Evolutionary conservation across 2,888 invertebrate species (phyloP), one percentile per base, ranked within the genome.

Genomic region (Ypsolopha scabrella): DNA sequence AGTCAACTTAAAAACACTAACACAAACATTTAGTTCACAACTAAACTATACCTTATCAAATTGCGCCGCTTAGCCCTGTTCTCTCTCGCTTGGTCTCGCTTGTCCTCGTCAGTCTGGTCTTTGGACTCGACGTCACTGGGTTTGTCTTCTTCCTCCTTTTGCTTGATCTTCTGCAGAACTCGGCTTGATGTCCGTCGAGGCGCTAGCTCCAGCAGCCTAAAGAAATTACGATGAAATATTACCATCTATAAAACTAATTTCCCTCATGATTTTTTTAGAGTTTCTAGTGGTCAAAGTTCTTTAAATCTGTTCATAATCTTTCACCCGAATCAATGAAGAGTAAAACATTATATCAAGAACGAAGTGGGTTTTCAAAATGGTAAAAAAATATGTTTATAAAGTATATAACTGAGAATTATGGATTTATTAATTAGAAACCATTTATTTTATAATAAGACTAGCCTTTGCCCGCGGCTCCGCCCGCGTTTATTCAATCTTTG

Each of bases 101-200:
- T 75, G 53, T 57, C 65, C 57, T 80, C 76, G 63, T 74, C 71
- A 57, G 75, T 63, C 52, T 63, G 69, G 51, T 76, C 80, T 55
- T 80, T 80, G 14, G 59, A 59, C 35, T 61, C 57, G 49, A 58
- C 57, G 48, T 67, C 60, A 11, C 59, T 59, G 53, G 56, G 52
- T 46, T 55, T 60, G 2, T 64, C 68, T 53, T 80, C 83, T 54
- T 85, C 86, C 63, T 88, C 86, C 58, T 87, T 87, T 59, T 87
- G 83, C 60, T 89, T 88, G 55, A 85, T 85, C 68, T 89, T 88
- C 68, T 89, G 88, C 58, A 91, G 88, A 49, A 93, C 87, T 48
- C 93, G 83, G 60, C 88, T 89, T 0, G 92, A 93, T 24, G 90
- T 88, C 48, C 93, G 82, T n/a, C 92, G 81, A 6, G 92, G 92